These are phyloP conservation scores for Drosophila kurseongensis DNA, from an alignment of 1,140 invertebrate genomes.

Conservation along the genomic window DNA sequence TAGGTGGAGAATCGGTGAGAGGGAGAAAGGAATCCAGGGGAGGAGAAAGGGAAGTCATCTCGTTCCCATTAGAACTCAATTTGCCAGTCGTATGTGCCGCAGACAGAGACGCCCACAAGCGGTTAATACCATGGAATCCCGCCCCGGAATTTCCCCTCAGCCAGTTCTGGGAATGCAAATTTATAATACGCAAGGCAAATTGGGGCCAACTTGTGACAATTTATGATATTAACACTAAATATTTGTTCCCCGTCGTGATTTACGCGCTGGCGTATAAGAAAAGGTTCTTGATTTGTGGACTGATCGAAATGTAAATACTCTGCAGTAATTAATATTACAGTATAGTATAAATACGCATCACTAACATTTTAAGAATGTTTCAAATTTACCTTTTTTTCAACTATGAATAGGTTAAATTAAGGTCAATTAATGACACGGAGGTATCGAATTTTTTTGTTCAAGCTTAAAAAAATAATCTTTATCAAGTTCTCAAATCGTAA, in stretches of 20 bases:
- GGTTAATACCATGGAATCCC: slow-evolving; percentile 18
- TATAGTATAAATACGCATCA: too few species aligned
- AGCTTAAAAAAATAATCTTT: too few species aligned
- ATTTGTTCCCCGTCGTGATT: slow-evolving; percentile 80
- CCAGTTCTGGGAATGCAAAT: slow-evolving; percentile 58
- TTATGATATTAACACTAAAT: slow-evolving; percentile 83
- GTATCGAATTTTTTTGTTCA: too few species aligned
- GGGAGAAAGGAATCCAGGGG: background rate
- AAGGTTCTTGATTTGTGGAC: background rate
- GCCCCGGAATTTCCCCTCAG: background rate
- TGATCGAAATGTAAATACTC: slow-evolving; percentile 5
- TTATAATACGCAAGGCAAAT: slow-evolving; percentile 75
- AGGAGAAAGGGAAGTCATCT: slow-evolving; percentile 15
- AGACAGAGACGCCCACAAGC: slow-evolving; percentile 67
- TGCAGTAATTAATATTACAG: background rate
- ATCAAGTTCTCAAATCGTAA: too few species aligned
- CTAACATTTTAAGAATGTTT: too few species aligned
- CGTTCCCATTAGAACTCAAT: slow-evolving; percentile 78
- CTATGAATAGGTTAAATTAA: too few species aligned
- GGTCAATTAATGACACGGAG: too few species aligned
- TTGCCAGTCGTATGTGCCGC: slow-evolving; percentile 52
- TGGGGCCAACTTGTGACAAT: slow-evolving; percentile 82
- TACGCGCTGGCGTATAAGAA: slow-evolving; percentile 53
- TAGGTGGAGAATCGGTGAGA: slow-evolving; percentile 16
- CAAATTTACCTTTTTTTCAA: too few species aligned